Conservation (phyloP, 1,140 invertebrate genomes). For the Orius insidiosus region DNA sequence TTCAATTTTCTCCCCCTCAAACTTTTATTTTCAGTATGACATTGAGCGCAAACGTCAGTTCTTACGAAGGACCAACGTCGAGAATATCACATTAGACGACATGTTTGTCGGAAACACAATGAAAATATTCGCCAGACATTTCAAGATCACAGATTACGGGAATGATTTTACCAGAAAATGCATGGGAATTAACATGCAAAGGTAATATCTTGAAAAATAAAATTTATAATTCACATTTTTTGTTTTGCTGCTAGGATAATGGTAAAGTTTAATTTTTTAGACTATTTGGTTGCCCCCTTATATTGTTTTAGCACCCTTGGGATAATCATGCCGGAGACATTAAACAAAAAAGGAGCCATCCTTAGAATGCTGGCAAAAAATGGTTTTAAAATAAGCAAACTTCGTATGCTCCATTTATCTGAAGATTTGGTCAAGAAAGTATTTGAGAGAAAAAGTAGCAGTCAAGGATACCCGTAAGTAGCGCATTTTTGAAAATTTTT, state of each 20-base stretch:
- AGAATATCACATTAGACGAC: slow-evolving; percentile 43
- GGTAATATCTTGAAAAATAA: slow-evolving; percentile 22
- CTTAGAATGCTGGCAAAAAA: slow-evolving; percentile 42
- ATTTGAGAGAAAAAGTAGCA: slow-evolving; percentile 35
- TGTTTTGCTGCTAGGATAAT: slow-evolving; percentile 1
- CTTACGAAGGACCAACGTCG: slow-evolving; percentile 50
- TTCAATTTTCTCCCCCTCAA: slow-evolving; percentile 13
- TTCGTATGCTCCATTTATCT: slow-evolving; percentile 48
- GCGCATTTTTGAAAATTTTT: slow-evolving; percentile 2
- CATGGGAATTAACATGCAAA: slow-evolving; percentile 37
- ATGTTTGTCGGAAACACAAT: slow-evolving; percentile 61
- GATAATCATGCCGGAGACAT: slow-evolving; percentile 51
- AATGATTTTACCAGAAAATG: slow-evolving; percentile 44
- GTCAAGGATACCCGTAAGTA: slow-evolving; percentile 40
- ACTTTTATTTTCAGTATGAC: slow-evolving; percentile 54
- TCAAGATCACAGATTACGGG: slow-evolving; percentile 61
- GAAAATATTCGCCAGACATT: slow-evolving; percentile 54
- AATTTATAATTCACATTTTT: neutral
- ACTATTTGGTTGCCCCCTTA: slow-evolving; percentile 8
- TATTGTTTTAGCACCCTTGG: slow-evolving; percentile 46
- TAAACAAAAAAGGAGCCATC: slow-evolving; percentile 55
- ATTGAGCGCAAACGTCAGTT: slow-evolving; percentile 54
- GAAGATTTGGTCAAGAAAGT: slow-evolving; percentile 40
- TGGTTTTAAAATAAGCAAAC: slow-evolving; percentile 50
- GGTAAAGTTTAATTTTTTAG: neutral